Percentiles rank a stretch among this genome's conserved stretches.
Conservation (phyloP, 2,113 vertebrate species). For the Aegithalos caudatus region DNA sequence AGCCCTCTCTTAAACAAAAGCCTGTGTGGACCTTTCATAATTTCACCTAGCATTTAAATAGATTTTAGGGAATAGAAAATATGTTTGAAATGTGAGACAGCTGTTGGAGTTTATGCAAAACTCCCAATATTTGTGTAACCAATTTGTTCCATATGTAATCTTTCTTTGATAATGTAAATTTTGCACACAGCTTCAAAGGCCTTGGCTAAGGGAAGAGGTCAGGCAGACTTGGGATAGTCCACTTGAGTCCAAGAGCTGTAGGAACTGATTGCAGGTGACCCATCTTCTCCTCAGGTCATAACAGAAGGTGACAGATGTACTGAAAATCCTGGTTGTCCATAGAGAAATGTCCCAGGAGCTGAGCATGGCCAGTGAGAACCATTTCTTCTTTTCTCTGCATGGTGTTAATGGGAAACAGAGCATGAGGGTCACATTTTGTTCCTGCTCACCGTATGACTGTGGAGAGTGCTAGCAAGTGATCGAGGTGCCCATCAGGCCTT, state of each 20-base stretch:
- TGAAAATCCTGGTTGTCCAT: not conserved
- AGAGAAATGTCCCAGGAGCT: not conserved
- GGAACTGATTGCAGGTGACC: not conserved
- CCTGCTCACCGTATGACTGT: not conserved
- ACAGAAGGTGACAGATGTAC: not conserved
- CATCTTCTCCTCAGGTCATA: not conserved
- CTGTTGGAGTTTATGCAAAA: not conserved
- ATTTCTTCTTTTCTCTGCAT: not conserved
- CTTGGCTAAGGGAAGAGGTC: not conserved
- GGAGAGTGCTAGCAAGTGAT: not conserved
- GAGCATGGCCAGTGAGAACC: not conserved
- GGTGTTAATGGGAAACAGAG: not conserved
- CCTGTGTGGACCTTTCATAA: not conserved
- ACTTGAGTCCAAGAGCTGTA: not conserved
- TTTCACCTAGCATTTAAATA: not conserved
- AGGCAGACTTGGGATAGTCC: not conserved
- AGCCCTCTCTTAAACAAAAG: not conserved
- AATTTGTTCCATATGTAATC: not conserved
- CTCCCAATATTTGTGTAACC: not conserved
- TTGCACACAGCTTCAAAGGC: not conserved
- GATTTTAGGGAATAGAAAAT: not conserved
- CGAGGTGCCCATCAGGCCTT: not conserved
- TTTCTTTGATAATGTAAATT: not conserved
- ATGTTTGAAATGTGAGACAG: not conserved
- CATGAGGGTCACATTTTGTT: accelerated